These are phyloP conservation scores for Drosophila koepferae DNA, from an alignment of 2,888 invertebrate species.

Conservation along the genomic window DNA sequence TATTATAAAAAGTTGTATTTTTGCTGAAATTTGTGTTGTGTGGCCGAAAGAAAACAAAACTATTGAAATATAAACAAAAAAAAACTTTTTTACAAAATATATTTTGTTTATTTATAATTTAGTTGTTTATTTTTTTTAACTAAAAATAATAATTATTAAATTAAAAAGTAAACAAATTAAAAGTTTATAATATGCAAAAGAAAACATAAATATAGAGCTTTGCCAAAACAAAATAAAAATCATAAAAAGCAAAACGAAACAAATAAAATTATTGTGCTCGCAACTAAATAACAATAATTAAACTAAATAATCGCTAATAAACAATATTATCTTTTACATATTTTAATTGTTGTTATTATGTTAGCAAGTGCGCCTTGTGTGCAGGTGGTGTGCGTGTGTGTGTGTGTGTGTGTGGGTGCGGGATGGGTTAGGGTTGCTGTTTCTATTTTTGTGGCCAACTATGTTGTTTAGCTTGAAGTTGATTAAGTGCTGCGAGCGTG, in stretches of 20 bases:
- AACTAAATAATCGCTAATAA: slow-evolving; percentile 62
- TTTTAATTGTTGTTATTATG: slow-evolving; percentile 31
- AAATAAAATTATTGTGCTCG: slow-evolving; percentile 23
- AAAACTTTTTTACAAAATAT: slow-evolving; percentile 7
- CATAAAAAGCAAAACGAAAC: slow-evolving; percentile 40
- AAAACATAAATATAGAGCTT: slow-evolving; percentile 36
- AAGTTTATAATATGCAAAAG: slow-evolving; percentile 23
- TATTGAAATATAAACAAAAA: slow-evolving; percentile 47
- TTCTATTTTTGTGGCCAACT: slow-evolving; percentile 11
- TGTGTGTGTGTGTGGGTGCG: slow-evolving; percentile 9
- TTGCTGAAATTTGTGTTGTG: slow-evolving; percentile 17
- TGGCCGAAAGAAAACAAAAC: slow-evolving; percentile 19
- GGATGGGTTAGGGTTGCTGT: slow-evolving; percentile 11
- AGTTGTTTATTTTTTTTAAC: slow-evolving; percentile 41
- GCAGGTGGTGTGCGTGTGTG: slow-evolving; percentile 17
- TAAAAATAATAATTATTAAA: slow-evolving; percentile 36
- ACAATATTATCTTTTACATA: slow-evolving; percentile 32
- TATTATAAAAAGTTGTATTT: not conserved
- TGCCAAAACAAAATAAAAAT: slow-evolving; percentile 27
- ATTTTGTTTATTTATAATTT: slow-evolving; percentile 68
- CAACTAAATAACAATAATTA: slow-evolving; percentile 61
- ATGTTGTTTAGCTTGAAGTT: slow-evolving; percentile 31
- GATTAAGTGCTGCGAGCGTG: slow-evolving; percentile 23
- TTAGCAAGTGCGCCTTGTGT: slow-evolving; percentile 42
- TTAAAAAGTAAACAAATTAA: slow-evolving; percentile 51